phyloP scores from a whole-genome alignment of 2,113 vertebrate species.

The Microcebus ravelobensis region DNA sequence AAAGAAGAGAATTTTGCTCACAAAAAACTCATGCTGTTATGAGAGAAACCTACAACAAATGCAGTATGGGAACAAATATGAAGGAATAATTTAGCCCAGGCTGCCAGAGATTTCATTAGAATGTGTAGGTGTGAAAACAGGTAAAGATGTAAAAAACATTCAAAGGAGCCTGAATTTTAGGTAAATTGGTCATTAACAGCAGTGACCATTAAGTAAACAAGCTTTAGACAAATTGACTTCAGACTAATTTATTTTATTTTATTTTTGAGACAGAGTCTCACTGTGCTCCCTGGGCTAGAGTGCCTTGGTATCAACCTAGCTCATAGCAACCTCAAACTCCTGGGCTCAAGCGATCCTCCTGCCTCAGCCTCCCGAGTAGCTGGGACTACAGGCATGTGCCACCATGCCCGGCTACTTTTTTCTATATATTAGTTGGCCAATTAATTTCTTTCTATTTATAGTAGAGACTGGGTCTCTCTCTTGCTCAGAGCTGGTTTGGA shows the following conservation, averaged over 20 bases:
- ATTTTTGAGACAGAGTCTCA: no score
- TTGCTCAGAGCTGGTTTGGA: no score
- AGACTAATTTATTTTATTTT: neutral
- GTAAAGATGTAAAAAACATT: neutral
- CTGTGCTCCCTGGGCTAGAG: no score
- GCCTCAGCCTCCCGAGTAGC: no score
- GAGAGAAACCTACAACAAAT: neutral
- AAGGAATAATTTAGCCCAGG: neutral
- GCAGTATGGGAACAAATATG: neutral
- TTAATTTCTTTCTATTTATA: no score
- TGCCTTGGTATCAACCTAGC: no score
- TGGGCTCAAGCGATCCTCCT: no score
- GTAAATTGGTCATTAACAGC: neutral
- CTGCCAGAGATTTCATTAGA: neutral
- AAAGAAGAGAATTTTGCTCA: neutral
- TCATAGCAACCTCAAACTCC: no score
- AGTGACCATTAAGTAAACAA: conserved; percentile 30
- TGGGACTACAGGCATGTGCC: no score
- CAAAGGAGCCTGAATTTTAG: neutral
- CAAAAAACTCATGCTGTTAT: neutral
- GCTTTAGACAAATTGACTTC: neutral
- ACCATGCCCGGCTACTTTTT: no score
- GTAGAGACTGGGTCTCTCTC: no score
- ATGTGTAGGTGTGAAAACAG: neutral
- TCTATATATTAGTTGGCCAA: no score